phyloP scores from a whole-genome alignment of 2,888 invertebrate genomes.

The Oscheius sp. region DNA sequence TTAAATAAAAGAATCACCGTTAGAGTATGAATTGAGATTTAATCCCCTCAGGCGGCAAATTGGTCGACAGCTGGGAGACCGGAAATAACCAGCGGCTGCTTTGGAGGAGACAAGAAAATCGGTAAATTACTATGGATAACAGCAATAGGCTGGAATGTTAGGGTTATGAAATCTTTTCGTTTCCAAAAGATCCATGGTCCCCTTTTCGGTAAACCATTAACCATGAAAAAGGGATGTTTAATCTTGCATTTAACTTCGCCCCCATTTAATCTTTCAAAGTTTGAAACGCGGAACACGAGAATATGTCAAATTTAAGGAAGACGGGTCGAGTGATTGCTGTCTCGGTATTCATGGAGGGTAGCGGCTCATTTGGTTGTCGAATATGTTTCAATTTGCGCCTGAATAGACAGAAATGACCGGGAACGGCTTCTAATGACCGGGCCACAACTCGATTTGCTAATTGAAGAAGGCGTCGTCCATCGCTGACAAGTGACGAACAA shows the following conservation, averaged over 20 bases:
- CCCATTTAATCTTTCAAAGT: background rate
- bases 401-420: constrained; percentile 33
- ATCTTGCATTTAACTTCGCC: too few species aligned
- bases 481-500: constrained; percentile 13
- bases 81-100: constrained; percentile 14
- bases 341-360: constrained; percentile 8
- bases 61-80: constrained; percentile 26
- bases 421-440: constrained; percentile 32
- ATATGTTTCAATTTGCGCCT: constrained; percentile 33
- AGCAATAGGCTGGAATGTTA: too few species aligned
- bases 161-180: too few species aligned
- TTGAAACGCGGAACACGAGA: background rate
- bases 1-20: constrained; percentile 20
- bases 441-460: constrained; percentile 31
- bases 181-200: too few species aligned
- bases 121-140: too few species aligned
- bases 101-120: background rate
- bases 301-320: background rate
- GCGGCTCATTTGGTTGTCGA: constrained; percentile 29
- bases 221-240: too few species aligned
- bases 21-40: constrained; percentile 25
- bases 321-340: too few species aligned
- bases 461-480: constrained; percentile 25
- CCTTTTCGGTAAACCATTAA: too few species aligned
- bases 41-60: constrained; percentile 29